A percentile compares a stretch with the other conserved stretches of the same genome.
These are phyloP conservation scores for Galago senegalensis DNA, from an alignment of 2,797 vertebrate genomes.

Conservation along the genomic window DNA sequence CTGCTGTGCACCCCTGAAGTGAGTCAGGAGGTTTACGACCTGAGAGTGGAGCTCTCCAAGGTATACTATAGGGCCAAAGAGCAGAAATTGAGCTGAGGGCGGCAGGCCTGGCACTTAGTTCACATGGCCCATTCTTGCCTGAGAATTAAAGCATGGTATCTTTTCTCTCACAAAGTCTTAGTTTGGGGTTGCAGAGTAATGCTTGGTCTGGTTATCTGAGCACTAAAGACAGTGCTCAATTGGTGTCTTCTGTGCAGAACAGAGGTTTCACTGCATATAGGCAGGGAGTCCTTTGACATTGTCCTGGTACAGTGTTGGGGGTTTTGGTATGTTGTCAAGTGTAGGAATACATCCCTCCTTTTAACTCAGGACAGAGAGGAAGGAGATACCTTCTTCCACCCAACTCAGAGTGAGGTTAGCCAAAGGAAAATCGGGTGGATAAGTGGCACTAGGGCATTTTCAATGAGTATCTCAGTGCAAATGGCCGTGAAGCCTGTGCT, in stretches of 20 bases:
- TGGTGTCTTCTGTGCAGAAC: accelerated
- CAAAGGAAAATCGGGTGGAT: not conserved
- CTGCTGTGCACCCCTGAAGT: constrained; percentile 90
- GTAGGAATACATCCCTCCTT: accelerated
- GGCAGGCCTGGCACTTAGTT: not conserved
- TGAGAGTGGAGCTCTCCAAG: constrained; percentile 91
- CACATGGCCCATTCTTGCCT: not conserved
- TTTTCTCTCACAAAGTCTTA: not conserved
- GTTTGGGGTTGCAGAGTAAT: not conserved
- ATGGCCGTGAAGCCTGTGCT: not conserved
- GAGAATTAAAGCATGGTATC: too few relatives aligned
- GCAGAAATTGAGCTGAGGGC: not conserved
- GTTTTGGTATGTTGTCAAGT: not conserved
- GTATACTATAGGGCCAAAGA: constrained; percentile 49
- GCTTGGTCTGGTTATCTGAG: not conserved
- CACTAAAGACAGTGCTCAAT: not conserved
- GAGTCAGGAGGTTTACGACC: constrained; percentile 89
- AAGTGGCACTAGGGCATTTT: accelerated
- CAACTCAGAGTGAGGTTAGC: not conserved
- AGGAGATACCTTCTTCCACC: not conserved
- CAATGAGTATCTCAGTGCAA: too few relatives aligned
- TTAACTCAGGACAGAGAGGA: not conserved
- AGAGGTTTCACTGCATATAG: not conserved
- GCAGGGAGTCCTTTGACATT: not conserved
- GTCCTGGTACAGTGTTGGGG: too few relatives aligned